These are phyloP conservation scores for Grammomys dolichurus DNA, from an alignment of 2,113 vertebrate genomes.

Conservation along the genomic window DNA sequence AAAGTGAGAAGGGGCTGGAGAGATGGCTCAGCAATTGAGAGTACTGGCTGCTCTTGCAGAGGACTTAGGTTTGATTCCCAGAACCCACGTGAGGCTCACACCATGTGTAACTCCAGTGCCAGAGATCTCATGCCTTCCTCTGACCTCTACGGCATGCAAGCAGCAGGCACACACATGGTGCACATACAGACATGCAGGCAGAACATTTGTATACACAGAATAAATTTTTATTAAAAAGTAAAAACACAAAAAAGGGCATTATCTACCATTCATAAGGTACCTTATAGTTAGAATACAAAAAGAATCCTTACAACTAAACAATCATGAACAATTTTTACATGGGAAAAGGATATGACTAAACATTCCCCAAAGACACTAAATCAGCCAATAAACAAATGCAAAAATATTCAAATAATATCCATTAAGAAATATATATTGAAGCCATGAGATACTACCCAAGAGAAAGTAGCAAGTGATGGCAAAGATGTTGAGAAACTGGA, in stretches of 20 bases:
- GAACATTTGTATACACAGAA: background rate
- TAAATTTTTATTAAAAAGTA: background rate
- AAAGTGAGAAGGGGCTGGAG: background rate
- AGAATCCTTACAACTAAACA: background rate
- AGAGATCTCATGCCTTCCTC: background rate
- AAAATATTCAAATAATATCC: background rate
- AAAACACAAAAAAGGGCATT: background rate
- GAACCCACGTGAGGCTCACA: background rate
- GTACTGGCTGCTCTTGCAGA: background rate
- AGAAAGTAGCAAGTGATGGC: background rate
- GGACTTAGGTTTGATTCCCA: background rate
- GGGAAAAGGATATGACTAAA: background rate
- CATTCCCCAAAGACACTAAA: background rate
- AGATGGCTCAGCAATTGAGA: background rate
- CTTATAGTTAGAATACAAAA: background rate
- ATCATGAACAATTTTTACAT: background rate
- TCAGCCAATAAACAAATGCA: background rate
- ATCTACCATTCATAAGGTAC: background rate
- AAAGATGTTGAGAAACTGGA: background rate
- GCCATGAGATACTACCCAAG: background rate
- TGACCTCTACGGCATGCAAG: background rate
- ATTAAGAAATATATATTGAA: background rate
- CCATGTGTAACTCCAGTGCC: background rate
- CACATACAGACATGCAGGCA: background rate
- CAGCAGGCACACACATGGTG: background rate